Evolutionary conservation across 1,140 invertebrate species (phyloP), one percentile per base, ranked within the genome.

Genomic region (Phortica variegata): DNA sequence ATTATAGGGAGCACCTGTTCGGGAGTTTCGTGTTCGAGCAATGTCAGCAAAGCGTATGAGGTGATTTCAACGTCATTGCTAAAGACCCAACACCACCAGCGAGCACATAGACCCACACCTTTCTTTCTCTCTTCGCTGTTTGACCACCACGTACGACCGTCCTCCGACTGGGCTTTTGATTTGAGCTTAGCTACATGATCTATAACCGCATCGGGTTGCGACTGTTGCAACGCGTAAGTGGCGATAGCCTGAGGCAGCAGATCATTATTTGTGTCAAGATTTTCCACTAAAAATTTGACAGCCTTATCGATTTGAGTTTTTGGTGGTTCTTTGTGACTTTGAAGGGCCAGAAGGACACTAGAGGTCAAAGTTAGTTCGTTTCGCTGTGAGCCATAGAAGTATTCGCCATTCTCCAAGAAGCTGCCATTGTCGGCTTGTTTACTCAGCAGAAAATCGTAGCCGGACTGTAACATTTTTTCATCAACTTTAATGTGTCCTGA

Each of bases 371-470:
- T 83, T 5, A 74, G 23, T 4, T 3, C 5, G 2, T 56, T 53
- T 21, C 81, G 47, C 84, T 82, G 45, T 82, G 86, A 48, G 84
- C 87, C 50, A 31, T 75, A 77, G 91, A 85, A 74, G 82, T 84
- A 36, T 89, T 83, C 83, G 33, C 89, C 89, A n/a, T 73, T 76
- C 77, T 91, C 88, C 0, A 84, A 83, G 69, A 95, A 96, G 59
- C 87, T 89, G 37, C 96, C 97, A 65, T 91, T 91, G 7, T 81
- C 39, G 1, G 78, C 80, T 79, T 98, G 95, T 49, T 84, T 80
- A 3, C 77, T 77, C 1, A 86, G 78, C 15, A 98, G 79, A 87
- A 93, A 98, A 31, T 86, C 77, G 6, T 93, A 79, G 6, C 90
- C 85, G 37, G 84, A 80, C 1, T 80, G 74, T 49, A 95, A 83